Evolutionary conservation across 2,797 vertebrate species (phyloP).

Genomic region (Paratrypauchen microcephalus): DNA sequence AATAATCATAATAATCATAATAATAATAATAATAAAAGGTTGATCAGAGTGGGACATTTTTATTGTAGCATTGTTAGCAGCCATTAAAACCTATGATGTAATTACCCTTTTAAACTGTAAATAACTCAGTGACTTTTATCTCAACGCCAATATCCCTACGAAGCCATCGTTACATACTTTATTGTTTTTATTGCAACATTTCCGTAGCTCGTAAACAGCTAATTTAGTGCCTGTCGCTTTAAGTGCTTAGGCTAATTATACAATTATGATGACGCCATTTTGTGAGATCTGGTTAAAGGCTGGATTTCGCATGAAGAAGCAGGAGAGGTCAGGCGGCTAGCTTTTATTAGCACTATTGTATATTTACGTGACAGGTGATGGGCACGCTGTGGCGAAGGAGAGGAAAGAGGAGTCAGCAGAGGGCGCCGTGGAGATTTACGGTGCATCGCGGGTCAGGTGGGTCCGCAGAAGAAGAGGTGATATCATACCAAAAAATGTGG

Average conservation of each 20-base stretch:
- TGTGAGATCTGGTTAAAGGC: background rate
- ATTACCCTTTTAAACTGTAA: constrained; percentile 27
- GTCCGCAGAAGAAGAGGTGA: constrained; percentile 28
- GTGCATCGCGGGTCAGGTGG: constrained; percentile 39
- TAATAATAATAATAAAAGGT: no score
- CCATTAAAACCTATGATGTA: constrained; percentile 19
- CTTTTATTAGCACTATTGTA: constrained; percentile 40
- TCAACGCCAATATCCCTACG: constrained; percentile 25
- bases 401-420: constrained; percentile 7
- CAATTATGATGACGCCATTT: constrained; percentile 48
- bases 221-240: constrained; percentile 42
- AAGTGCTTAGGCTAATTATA: constrained; percentile 25
- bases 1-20: no score
- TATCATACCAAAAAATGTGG: constrained; percentile 27
- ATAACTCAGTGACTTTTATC: constrained; percentile 50
- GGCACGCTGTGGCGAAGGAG: background rate
- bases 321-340: constrained; percentile 29
- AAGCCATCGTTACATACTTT: constrained; percentile 33
- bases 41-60: background rate
- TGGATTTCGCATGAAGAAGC: constrained; percentile 6
- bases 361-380: constrained; percentile 50
- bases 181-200: constrained; percentile 29
- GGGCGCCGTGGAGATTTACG: constrained; percentile 37
- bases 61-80: constrained; percentile 9
- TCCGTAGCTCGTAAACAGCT: constrained; percentile 42